Evolutionary conservation across 2,113 vertebrate species (phyloP).

Genomic region (Hemicordylus capensis): DNA sequence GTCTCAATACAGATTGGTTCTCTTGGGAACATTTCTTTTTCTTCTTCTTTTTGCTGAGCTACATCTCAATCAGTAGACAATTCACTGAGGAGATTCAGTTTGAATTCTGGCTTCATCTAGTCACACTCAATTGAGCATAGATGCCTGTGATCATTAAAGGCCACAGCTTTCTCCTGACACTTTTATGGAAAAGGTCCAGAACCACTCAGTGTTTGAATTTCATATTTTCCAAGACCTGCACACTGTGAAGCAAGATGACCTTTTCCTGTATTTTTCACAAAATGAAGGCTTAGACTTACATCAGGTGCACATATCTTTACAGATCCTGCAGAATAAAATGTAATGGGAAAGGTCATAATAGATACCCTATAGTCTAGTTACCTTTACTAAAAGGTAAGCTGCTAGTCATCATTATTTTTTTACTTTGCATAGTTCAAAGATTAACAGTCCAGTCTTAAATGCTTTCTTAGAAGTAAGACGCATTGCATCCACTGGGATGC

Average conservation of each 20-base stretch:
- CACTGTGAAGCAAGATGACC: conserved; percentile 33
- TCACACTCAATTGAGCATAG: conserved; percentile 71
- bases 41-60: conserved; percentile 34
- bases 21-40: conserved; percentile 55
- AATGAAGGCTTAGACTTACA: conserved; percentile 33
- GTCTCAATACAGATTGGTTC: conserved; percentile 57
- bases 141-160: conserved; percentile 73
- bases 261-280: conserved; percentile 24
- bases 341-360: conserved; percentile 43
- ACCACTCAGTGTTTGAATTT: conserved; percentile 57
- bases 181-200: conserved; percentile 65
- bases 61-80: conserved; percentile 74
- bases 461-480: background rate
- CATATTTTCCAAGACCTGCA: conserved; percentile 54
- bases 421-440: background rate
- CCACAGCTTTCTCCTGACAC: conserved; percentile 57
- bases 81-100: conserved; percentile 58
- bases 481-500: background rate
- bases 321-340: conserved; percentile 40
- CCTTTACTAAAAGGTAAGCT: conserved; percentile 10
- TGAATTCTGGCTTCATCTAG: conserved; percentile 73
- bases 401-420: background rate
- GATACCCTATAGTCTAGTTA: conserved; percentile 13
- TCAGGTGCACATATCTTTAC: conserved; percentile 38
- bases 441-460: background rate